Percentiles rank a stretch among this genome's conserved stretches.
Conservation (phyloP, 2,797 vertebrate species). For the Natrix natrix region DNA sequence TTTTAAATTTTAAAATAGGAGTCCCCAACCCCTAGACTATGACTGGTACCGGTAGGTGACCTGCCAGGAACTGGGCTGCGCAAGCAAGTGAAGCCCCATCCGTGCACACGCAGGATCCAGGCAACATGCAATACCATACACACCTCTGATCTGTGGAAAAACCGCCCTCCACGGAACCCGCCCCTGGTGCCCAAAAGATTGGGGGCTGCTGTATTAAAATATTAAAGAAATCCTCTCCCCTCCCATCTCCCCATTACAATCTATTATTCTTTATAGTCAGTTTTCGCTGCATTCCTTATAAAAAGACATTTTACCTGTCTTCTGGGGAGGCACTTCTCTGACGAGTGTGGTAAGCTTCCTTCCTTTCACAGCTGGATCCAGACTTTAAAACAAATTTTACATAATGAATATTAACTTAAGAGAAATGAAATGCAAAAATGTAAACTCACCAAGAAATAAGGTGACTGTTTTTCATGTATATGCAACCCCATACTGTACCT, state of each 20-base stretch:
- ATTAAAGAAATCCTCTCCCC: not conserved
- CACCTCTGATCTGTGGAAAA: not conserved
- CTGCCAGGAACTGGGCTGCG: not conserved
- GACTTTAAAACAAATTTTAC: constrained; percentile 58
- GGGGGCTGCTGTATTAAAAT: not conserved
- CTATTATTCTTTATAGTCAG: not conserved
- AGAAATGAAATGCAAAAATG: not conserved
- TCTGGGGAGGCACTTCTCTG: constrained; percentile 73
- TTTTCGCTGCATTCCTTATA: not conserved
- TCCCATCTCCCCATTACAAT: not conserved
- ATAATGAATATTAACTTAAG: not conserved
- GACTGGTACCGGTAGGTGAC: not conserved
- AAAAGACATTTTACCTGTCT: constrained; percentile 69
- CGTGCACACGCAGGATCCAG: not conserved
- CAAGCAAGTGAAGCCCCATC: not conserved
- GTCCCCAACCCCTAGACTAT: not conserved
- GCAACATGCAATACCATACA: not conserved
- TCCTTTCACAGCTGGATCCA: constrained; percentile 68
- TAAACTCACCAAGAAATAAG: not conserved
- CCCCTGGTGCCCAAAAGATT: not conserved
- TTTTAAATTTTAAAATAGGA: not conserved
- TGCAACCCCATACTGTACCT: not conserved
- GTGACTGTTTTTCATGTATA: not conserved
- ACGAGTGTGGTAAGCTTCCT: constrained; percentile 64
- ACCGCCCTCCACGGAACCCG: not conserved